Evolutionary conservation across 2,888 invertebrate species (phyloP).

Genomic region (Ectemnius lituratus): DNA sequence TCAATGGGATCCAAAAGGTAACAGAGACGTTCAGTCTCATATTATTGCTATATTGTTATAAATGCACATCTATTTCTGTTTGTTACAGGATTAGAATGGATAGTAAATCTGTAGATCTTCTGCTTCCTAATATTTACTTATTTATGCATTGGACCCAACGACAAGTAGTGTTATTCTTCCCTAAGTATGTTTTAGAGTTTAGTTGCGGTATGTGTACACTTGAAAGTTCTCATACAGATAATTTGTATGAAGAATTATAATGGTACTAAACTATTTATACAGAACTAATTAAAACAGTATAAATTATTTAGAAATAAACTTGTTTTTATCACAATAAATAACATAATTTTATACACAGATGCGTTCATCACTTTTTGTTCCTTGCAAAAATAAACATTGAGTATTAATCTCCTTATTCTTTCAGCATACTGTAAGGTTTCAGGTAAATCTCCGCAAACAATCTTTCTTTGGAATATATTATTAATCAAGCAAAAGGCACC

Average conservation of each 20-base stretch:
- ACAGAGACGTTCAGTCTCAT: conserved; percentile 9
- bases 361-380: conserved; percentile 10
- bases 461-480: no score
- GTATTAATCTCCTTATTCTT: no score
- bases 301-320: background rate
- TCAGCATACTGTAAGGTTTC: no score
- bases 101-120: conserved; percentile 64
- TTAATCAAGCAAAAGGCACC: conserved; percentile 66
- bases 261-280: conserved; percentile 20
- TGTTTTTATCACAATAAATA: no score
- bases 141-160: conserved; percentile 73
- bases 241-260: conserved; percentile 59
- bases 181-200: conserved; percentile 72
- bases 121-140: conserved; percentile 68
- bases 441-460: no score
- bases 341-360: background rate
- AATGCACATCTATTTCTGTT: conserved; percentile 4
- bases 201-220: conserved; percentile 71
- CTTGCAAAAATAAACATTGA: background rate
- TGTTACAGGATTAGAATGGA: conserved; percentile 66
- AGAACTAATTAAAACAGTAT: conserved; percentile 10
- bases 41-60: conserved; percentile 12
- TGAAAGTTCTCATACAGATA: conserved; percentile 18
- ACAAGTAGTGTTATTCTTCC: conserved; percentile 72
- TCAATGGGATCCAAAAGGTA: conserved; percentile 70